These are phyloP conservation scores for Andricus grossulariae DNA, from an alignment of 1,140 invertebrate genomes.

Conservation along the genomic window DNA sequence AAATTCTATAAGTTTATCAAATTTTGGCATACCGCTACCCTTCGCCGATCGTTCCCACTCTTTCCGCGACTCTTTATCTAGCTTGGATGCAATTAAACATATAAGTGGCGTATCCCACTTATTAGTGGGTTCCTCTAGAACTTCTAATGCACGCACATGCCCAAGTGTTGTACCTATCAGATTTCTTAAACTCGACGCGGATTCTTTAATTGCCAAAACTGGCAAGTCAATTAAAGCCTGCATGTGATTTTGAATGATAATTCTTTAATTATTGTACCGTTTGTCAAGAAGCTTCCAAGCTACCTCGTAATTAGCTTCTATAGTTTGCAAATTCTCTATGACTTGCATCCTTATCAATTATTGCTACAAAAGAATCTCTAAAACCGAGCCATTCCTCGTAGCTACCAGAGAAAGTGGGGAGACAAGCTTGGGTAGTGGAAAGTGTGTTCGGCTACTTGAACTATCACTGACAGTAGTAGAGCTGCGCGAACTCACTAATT, in stretches of 20 bases:
- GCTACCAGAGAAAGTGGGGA: constrained; percentile 57
- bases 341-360: constrained; percentile 53
- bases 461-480: background rate
- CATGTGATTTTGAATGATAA: too few species aligned
- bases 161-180: constrained; percentile 61
- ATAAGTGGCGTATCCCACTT: constrained; percentile 61
- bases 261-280: constrained; percentile 65
- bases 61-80: constrained; percentile 55
- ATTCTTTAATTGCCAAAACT: constrained; percentile 47
- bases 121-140: constrained; percentile 53
- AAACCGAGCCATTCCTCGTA: constrained; percentile 61
- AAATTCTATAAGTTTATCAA: constrained; percentile 53
- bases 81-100: constrained; percentile 56
- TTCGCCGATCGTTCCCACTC: constrained; percentile 56
- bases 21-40: constrained; percentile 48
- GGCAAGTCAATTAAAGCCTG: too few species aligned
- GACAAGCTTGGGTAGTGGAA: constrained; percentile 52
- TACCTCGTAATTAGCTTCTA: constrained; percentile 64
- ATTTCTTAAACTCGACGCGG: constrained; percentile 48
- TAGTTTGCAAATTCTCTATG: constrained; percentile 57
- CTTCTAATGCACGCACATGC: constrained; percentile 60
- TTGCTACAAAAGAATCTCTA: constrained; percentile 54
- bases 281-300: too few species aligned
- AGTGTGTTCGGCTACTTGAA: background rate
- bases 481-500: constrained; percentile 31